Evolutionary conservation across 2,113 vertebrate species (phyloP).

Genomic region (Eublepharis macularius): DNA sequence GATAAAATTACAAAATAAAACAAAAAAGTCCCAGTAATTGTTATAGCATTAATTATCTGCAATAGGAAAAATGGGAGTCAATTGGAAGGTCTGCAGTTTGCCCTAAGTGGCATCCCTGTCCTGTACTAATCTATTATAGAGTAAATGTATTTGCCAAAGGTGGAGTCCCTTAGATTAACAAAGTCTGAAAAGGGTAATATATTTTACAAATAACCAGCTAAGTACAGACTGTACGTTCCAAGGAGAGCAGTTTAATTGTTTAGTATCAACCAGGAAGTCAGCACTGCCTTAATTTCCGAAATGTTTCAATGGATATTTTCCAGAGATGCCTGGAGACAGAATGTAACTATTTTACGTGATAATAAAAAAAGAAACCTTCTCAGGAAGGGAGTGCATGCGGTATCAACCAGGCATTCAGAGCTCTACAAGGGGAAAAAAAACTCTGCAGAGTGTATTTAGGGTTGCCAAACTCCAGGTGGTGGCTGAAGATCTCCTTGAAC

Average conservation of each 20-base stretch:
- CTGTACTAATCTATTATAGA: background rate
- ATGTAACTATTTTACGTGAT: conserved; percentile 25
- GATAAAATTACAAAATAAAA: too few relatives aligned
- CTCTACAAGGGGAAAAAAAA: conserved; percentile 40
- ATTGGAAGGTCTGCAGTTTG: too few relatives aligned
- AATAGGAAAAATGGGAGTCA: too few relatives aligned
- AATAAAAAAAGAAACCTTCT: conserved; percentile 48
- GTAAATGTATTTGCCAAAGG: conserved; percentile 29
- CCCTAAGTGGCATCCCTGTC: background rate
- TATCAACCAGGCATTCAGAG: conserved; percentile 53
- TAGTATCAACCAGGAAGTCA: conserved; percentile 73
- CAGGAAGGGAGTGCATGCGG: conserved; percentile 31
- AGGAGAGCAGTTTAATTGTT: conserved; percentile 62
- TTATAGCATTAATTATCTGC: too few relatives aligned
- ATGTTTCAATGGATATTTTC: conserved; percentile 70
- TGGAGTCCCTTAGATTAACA: conserved; percentile 54
- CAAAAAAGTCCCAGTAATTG: too few relatives aligned
- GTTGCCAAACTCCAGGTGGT: too few relatives aligned
- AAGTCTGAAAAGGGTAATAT: conserved; percentile 38
- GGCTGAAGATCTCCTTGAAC: too few relatives aligned
- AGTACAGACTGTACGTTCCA: conserved; percentile 65
- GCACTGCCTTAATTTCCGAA: conserved; percentile 73
- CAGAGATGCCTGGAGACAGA: conserved; percentile 62
- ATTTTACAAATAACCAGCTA: conserved; percentile 59
- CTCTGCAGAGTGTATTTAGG: too few relatives aligned